phyloP scores from a whole-genome alignment of 2,797 vertebrate genomes.

The Pitangus sulphuratus region DNA sequence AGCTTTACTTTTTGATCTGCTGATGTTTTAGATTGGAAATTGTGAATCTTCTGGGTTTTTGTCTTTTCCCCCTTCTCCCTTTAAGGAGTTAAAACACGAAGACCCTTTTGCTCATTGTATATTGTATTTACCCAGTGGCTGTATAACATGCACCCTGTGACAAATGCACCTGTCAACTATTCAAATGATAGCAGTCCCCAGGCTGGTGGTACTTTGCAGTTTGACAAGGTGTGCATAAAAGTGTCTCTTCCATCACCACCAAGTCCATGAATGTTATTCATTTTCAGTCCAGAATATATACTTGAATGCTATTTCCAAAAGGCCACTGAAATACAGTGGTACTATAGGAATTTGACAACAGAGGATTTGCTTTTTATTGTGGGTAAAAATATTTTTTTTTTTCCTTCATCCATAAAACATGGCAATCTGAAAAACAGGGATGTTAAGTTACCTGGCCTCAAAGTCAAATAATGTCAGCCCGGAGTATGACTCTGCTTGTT shows the following conservation, averaged over 20 bases:
- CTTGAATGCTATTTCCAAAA: neutral
- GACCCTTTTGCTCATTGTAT: neutral
- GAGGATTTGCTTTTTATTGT: conserved; percentile 1
- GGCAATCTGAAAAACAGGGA: neutral
- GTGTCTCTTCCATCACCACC: neutral
- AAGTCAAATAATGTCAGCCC: neutral
- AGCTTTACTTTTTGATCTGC: conserved; percentile 21
- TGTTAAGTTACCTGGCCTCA: neutral
- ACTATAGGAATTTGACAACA: neutral
- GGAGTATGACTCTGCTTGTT: neutral
- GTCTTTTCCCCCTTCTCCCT: neutral
- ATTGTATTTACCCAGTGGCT: conserved; percentile 16
- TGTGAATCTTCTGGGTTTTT: neutral
- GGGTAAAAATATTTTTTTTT: neutral
- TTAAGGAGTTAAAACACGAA: neutral
- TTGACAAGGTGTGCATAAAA: conserved; percentile 38
- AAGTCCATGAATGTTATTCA: neutral
- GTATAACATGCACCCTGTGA: conserved; percentile 2
- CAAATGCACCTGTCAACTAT: conserved; percentile 43
- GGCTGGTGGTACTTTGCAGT: neutral
- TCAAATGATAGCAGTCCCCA: neutral
- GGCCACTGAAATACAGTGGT: neutral
- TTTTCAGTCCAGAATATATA: neutral
- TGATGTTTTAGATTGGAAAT: neutral
- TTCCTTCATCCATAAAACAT: neutral